Base-by-base conservation (phyloP, 2,113 vertebrate genomes). In the Willisornis vidua region DNA sequence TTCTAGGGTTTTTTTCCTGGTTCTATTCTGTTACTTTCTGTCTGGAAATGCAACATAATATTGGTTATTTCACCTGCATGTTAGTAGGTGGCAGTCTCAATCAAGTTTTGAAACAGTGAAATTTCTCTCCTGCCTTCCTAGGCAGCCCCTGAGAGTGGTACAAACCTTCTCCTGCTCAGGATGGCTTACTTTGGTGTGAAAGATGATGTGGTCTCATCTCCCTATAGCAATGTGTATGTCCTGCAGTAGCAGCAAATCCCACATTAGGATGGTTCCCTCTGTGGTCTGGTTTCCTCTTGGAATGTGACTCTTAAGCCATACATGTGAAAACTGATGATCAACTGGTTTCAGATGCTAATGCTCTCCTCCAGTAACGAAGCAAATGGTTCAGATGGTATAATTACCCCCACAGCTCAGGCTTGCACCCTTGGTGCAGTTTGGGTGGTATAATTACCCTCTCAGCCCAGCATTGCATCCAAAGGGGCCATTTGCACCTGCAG, bases 51-150 rank as follows among this genome's bases (percentile, higher is more conserved):
- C 1, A 14, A n/a, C 37, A 25, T 37, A 17, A 24, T 65, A 67
- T 12, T 9, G 54, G 81, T 92, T 29, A 93, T 96, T 98, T 91
- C 96, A 91, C 46, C 67, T 54, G 43, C 2, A 0, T 43, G 85
- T 68, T 22, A 92, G 91, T 97, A 98, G 98, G 92, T 98, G 98
- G 98, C 98, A 98, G 97, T 97, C 97, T 98, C 65, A 91, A 88
- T 81, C 96, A 97, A 75, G 92, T 95, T 98, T 97, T 98, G 89
- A 85, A 85, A 84, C 6, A 11, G 52, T 43, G 77, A 48, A 45
- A 39, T 55, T n/a, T 76, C 48, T 81, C 37, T 49, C 26, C 84
- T 49, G 26, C 54, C 41, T 76, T 33, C 28, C 24, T 17, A 29
- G 16, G 16, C 0, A 0, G 5, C 33, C 16, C 19, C 51, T 85